Evolutionary conservation across 1,140 invertebrate genomes (phyloP).

Genomic region (Trichogramma pretiosum): DNA sequence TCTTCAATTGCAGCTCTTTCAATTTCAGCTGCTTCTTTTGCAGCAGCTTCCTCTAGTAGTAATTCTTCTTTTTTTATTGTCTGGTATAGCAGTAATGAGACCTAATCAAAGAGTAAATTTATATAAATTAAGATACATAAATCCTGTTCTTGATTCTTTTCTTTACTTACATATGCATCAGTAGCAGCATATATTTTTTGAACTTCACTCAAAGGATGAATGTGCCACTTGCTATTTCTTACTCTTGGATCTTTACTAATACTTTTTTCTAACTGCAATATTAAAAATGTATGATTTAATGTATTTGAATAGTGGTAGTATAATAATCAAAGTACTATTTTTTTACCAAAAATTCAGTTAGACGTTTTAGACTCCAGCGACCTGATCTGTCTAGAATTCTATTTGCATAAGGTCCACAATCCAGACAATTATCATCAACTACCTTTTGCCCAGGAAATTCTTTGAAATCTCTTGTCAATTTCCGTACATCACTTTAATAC

Average conservation of each 20-base stretch:
- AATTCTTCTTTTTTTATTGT: slow-evolving; percentile 26
- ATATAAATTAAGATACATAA: not conserved
- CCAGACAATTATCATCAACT: slow-evolving; percentile 52
- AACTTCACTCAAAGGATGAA: slow-evolving; percentile 46
- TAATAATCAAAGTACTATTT: too few species aligned
- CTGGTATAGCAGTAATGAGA: slow-evolving; percentile 33
- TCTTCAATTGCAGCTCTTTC: too few species aligned
- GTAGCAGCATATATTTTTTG: slow-evolving; percentile 56
- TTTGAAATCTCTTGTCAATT: slow-evolving; percentile 53
- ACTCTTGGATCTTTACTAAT: slow-evolving; percentile 51
- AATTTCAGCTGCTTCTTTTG: not conserved
- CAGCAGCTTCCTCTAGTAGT: not conserved
- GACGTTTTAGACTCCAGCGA: slow-evolving; percentile 53
- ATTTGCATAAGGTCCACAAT: slow-evolving; percentile 51
- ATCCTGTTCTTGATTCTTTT: too few species aligned
- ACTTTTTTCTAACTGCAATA: slow-evolving; percentile 42
- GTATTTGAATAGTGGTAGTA: not conserved
- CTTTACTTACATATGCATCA: slow-evolving; percentile 60
- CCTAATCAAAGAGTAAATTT: slow-evolving; percentile 26
- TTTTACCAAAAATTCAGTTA: slow-evolving; percentile 51
- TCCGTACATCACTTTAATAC: slow-evolving; percentile 55
- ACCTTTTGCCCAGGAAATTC: slow-evolving; percentile 45
- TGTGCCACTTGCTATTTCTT: slow-evolving; percentile 55
- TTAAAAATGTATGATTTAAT: slow-evolving; percentile 3
- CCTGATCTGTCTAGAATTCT: slow-evolving; percentile 43